Evolutionary conservation across 2,888 invertebrate species (phyloP), one percentile per base, ranked within the genome.

Genomic region (Dynastes hyllus): DNA sequence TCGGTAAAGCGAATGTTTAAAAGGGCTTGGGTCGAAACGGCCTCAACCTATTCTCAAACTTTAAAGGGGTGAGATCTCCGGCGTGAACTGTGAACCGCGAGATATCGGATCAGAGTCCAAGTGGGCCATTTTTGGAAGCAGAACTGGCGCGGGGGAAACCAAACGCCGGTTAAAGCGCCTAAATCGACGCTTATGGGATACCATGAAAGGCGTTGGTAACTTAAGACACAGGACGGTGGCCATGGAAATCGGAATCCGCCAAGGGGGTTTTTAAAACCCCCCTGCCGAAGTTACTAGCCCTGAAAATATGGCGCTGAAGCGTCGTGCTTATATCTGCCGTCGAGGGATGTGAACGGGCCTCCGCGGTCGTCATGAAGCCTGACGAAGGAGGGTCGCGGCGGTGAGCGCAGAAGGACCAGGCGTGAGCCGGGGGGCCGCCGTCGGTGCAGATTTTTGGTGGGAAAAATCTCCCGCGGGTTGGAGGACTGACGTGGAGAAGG

Each of bases 71-170:
- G 91, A 92, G 93, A 93, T 89, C 90, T 90, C 89, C 90, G 90
- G 89, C 91, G 45, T 80, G 87, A 87, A 87, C 84, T 83, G 79
- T 70, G 81, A 63, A 63, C 63, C 29, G 63, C 63, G 29, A 63
- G 63, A 78, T 80, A 76, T 84, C 87, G 88, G 89, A 91, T 90
- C 89, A 90, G 90, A 90, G 91, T 91, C 91, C 92, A 90, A 93
- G 92, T 93, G 93, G 92, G 92, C 92, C 92, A 92, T 88, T 92
- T 93, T 93, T 93, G 92, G 93, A 93, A 93, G 93, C 93, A 93
- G 93, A 93, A 94, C 93, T 94, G 93, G 93, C 92, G 93, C 91
- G 93, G 91, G 93, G 32, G 93, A 93, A 93, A 94, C 92, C 92
- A 91, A 93, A 93, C 92, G 92, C 89, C 88, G 91, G 92, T 91